These are phyloP conservation scores for Pterocles orientalis DNA, from an alignment of 2,113 vertebrate genomes.

Conservation along the genomic window DNA sequence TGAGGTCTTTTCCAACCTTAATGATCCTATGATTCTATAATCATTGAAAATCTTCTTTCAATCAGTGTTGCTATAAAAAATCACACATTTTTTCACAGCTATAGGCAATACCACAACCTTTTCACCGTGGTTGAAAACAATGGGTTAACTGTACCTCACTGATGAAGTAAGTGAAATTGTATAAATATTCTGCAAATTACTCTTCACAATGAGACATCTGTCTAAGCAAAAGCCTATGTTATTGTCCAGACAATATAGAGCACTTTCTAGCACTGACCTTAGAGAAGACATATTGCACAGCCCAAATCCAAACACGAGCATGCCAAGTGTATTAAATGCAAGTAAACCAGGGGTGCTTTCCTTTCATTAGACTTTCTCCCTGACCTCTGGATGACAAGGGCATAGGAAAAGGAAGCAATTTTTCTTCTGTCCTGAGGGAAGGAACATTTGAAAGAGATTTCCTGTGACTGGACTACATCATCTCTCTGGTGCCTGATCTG, in stretches of 20 bases:
- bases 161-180: not conserved
- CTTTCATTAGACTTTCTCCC: constrained; percentile 54
- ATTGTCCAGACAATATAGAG: constrained; percentile 4
- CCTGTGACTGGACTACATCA: constrained; percentile 61
- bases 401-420: constrained; percentile 69
- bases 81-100: not conserved
- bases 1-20: no score
- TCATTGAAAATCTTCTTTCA: not conserved
- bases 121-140: not conserved
- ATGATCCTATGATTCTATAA: no score
- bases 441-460: constrained; percentile 60
- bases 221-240: constrained; percentile 32
- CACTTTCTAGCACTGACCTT: not conserved
- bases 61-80: not conserved
- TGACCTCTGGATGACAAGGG: constrained; percentile 57
- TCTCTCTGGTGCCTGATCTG: constrained; percentile 12
- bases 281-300: not conserved
- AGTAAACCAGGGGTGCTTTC: constrained; percentile 45
- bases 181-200: constrained; percentile 7
- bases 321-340: not conserved
- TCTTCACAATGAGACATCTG: not conserved
- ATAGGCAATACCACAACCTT: not conserved
- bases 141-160: not conserved
- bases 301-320: constrained; percentile 30
- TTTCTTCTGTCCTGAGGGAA: constrained; percentile 61